A percentile compares a stretch with the other conserved stretches of the same genome.
Evolutionary conservation across 2,797 vertebrate genomes (phyloP).

Genomic region (Telmatherina bonti): DNA sequence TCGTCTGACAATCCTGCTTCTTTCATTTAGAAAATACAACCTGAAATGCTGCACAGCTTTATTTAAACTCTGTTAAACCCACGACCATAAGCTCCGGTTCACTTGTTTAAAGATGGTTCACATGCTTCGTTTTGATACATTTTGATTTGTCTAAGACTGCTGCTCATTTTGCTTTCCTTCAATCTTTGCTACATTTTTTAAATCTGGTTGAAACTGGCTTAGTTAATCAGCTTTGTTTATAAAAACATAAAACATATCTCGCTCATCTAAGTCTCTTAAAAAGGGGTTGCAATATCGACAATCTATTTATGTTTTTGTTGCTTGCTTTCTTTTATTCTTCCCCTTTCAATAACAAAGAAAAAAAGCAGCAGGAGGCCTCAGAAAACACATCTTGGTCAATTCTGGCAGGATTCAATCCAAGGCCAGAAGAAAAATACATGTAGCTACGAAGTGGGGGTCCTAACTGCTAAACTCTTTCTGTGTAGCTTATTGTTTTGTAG

Average conservation of each 20-base stretch:
- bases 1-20: neutral
- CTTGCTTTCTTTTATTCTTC: neutral
- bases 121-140: neutral
- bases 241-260: neutral
- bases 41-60: slow-evolving; percentile 3
- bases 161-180: neutral
- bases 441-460: slow-evolving; percentile 35
- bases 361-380: slow-evolving; percentile 15
- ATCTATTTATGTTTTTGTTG: too few relatives aligned
- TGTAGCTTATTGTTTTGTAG: slow-evolving; percentile 56
- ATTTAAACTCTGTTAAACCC: neutral
- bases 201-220: slow-evolving; percentile 1
- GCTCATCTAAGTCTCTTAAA: neutral
- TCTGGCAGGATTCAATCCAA: slow-evolving; percentile 24
- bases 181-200: too few relatives aligned
- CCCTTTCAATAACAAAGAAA: too few relatives aligned
- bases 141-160: neutral
- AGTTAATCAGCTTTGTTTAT: neutral
- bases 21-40: neutral
- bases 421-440: slow-evolving; percentile 28
- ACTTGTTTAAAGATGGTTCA: slow-evolving; percentile 9
- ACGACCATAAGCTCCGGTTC: neutral
- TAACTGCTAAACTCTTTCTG: slow-evolving; percentile 35
- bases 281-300: neutral
- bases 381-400: neutral